Percentiles rank a stretch among this genome's conserved stretches.
phyloP scores from a whole-genome alignment of 1,140 invertebrate genomes.

The Zaprionus nigranus region DNA sequence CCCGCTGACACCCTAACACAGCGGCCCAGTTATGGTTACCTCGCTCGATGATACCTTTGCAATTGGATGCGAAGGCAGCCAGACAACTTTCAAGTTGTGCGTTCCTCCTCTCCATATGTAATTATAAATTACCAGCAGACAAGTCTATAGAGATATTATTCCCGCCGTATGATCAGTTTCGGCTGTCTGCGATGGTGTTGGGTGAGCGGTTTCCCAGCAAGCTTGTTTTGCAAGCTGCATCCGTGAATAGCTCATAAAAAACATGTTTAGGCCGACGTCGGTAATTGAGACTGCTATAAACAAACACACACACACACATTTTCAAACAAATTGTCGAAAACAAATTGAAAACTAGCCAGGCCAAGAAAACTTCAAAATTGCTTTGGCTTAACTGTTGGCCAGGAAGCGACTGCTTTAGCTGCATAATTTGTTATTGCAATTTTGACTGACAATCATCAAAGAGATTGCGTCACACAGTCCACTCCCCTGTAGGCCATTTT shows the following conservation, averaged over 20 bases:
- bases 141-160: constrained; percentile 6
- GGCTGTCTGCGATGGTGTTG: constrained; percentile 24
- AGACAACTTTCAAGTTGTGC: constrained; percentile 42
- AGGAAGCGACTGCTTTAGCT: constrained; percentile 55
- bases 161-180: constrained; percentile 8
- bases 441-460: constrained; percentile 46
- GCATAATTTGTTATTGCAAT: constrained; percentile 55
- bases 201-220: constrained; percentile 44
- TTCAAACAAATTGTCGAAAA: constrained; percentile 17
- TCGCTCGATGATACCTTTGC: constrained; percentile 22
- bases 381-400: constrained; percentile 58
- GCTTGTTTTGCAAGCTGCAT: constrained; percentile 76
- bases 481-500: background rate
- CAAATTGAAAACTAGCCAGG: constrained; percentile 57
- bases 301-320: constrained; percentile 19
- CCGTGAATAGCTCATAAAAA: constrained; percentile 69
- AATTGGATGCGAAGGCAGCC: constrained; percentile 31
- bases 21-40: constrained; percentile 54
- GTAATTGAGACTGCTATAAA: constrained; percentile 69
- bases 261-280: constrained; percentile 68
- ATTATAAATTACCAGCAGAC: background rate
- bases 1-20: constrained; percentile 74
- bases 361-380: constrained; percentile 48
- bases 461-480: constrained; percentile 42
- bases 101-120: background rate